Evolutionary conservation across 2,888 invertebrate species (phyloP).

Genomic region (Luperina testacea): DNA sequence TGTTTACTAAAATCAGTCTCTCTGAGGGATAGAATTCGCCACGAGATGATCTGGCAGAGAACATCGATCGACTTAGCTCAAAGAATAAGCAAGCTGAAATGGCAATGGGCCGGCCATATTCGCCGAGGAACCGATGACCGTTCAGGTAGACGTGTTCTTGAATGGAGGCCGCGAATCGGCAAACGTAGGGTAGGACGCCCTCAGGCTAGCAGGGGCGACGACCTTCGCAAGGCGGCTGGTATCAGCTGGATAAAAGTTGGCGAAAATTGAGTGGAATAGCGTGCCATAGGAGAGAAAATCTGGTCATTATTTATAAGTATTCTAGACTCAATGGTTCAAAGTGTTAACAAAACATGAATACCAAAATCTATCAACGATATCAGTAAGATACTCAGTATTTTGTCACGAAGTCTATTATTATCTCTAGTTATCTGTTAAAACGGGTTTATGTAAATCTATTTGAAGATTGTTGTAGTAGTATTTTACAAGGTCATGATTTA

Average conservation of each 20-base stretch:
- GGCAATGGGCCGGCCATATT: no score
- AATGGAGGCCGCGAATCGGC: neutral
- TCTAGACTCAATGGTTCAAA: neutral
- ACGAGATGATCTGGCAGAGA: neutral
- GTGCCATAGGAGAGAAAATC: neutral
- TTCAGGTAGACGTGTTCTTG: neutral
- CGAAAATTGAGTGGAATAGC: neutral
- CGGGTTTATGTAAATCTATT: constrained; percentile 37
- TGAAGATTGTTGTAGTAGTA: neutral
- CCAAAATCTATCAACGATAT: constrained; percentile 18
- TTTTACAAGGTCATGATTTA: constrained; percentile 8
- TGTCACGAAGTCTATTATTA: constrained; percentile 41
- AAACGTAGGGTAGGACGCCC: neutral
- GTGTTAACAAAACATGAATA: constrained; percentile 10
- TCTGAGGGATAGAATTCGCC: neutral
- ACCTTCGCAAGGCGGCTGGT: neutral
- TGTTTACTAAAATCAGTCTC: neutral
- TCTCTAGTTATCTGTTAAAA: constrained; percentile 15
- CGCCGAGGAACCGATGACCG: no score
- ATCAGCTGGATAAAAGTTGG: neutral
- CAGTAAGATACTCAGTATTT: constrained; percentile 20
- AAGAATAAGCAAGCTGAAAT: no score
- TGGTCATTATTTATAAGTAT: neutral
- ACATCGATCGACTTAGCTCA: no score
- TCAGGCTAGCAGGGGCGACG: neutral